Evolutionary conservation across 2,888 invertebrate species (phyloP).

Genomic region (Epirrita christyi): DNA sequence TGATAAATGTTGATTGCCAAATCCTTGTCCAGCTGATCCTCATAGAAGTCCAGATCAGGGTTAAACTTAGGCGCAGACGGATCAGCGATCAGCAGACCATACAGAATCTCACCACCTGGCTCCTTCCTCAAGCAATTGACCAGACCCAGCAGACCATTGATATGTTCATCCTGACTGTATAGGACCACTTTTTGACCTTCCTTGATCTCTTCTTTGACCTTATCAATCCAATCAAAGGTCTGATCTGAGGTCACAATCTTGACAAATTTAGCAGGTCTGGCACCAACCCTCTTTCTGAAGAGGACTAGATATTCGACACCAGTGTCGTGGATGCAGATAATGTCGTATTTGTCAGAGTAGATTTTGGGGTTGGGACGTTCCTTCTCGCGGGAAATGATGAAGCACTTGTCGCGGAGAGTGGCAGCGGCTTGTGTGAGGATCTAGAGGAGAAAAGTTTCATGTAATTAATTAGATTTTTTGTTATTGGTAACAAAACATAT

Average conservation of each 20-base stretch:
- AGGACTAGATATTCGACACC: constrained; percentile 82
- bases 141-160: constrained; percentile 94
- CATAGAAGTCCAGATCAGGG: constrained; percentile 86
- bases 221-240: constrained; percentile 81
- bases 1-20: constrained; percentile 91
- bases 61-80: constrained; percentile 87
- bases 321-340: constrained; percentile 77
- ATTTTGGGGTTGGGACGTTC: constrained; percentile 72
- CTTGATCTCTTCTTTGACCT: constrained; percentile 70
- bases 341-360: constrained; percentile 71
- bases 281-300: constrained; percentile 76
- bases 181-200: constrained; percentile 85
- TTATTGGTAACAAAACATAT: too few relatives aligned
- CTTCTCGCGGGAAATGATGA: constrained; percentile 85
- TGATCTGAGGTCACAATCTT: constrained; percentile 68
- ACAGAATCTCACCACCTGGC: constrained; percentile 87
- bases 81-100: constrained; percentile 87
- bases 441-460: constrained; percentile 52
- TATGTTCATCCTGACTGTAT: constrained; percentile 87
- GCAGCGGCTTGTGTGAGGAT: constrained; percentile 72
- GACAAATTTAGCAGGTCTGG: constrained; percentile 76
- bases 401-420: constrained; percentile 85
- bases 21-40: constrained; percentile 88
- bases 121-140: constrained; percentile 94
- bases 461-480: too few relatives aligned